Evolutionary conservation across 2,113 vertebrate genomes (phyloP).

Genomic region (Manacus vitellinus): DNA sequence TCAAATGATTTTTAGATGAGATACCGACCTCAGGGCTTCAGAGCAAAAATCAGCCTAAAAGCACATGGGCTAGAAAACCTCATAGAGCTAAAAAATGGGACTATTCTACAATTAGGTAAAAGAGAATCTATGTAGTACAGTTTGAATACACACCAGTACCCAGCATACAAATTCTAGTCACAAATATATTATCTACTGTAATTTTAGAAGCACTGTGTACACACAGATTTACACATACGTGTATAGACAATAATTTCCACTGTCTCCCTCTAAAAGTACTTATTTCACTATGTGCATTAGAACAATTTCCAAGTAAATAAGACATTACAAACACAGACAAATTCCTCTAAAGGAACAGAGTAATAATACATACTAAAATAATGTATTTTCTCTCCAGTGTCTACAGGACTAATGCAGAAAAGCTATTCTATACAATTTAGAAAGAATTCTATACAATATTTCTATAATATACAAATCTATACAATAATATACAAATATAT

Average conservation of each 20-base stretch:
- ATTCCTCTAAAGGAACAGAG: neutral
- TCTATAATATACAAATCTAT: neutral
- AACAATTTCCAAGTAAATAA: neutral
- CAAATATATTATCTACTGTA: neutral
- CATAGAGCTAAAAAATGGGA: neutral
- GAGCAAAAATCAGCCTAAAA: neutral
- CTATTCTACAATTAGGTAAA: neutral
- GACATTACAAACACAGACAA: neutral
- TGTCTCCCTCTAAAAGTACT: neutral
- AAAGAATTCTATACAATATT: neutral
- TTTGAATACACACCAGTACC: neutral
- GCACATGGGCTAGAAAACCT: neutral
- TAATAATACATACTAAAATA: neutral
- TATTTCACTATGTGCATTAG: neutral
- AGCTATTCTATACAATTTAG: neutral
- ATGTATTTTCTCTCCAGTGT: neutral
- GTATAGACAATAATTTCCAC: neutral
- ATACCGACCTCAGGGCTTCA: neutral
- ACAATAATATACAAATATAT: no score
- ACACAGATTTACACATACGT: neutral
- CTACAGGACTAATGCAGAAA: neutral
- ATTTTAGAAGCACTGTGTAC: neutral
- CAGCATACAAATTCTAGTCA: neutral
- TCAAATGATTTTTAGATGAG: constrained; percentile 12
- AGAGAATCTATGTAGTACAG: neutral